phyloP scores from a whole-genome alignment of 2,888 invertebrate genomes.

The Elysia crispata region DNA sequence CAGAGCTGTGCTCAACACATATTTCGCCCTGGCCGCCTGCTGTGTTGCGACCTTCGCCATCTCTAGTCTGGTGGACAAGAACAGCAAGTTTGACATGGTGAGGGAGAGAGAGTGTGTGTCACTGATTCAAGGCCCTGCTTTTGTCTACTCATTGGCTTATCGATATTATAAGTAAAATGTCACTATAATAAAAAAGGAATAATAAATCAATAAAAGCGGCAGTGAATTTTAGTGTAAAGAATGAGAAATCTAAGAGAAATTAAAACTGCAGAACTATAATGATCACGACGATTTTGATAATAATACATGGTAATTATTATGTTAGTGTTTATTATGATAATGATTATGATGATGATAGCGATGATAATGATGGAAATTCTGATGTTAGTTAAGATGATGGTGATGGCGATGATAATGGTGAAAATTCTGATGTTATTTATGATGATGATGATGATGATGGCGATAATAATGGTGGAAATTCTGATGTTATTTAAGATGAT shows the following conservation, averaged over 20 bases:
- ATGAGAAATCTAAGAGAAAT: no score
- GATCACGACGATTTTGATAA: no score
- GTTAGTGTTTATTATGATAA: neutral
- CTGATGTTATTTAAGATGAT: no score
- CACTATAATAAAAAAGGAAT: no score
- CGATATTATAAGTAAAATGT: no score
- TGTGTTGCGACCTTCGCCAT: slow-evolving; percentile 90
- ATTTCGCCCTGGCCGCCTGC: slow-evolving; percentile 89
- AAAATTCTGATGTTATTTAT: neutral
- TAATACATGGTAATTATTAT: neutral
- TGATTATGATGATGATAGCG: neutral
- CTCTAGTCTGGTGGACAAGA: slow-evolving; percentile 83
- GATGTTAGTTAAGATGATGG: neutral
- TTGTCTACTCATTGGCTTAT: no score
- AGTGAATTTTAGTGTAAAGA: no score
- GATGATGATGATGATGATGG: neutral
- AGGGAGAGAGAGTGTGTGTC: no score
- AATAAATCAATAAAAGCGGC: no score
- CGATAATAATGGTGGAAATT: slow-evolving; percentile 5
- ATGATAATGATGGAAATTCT: neutral
- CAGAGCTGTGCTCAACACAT: slow-evolving; percentile 95
- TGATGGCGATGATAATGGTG: neutral
- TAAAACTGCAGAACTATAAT: no score
- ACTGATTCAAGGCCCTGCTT: no score
- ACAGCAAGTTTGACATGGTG: slow-evolving; percentile 75